Percentiles rank a stretch among this genome's conserved stretches.
Conservation (phyloP, 2,797 vertebrate genomes). For the Lagocephalus sceleratus region DNA sequence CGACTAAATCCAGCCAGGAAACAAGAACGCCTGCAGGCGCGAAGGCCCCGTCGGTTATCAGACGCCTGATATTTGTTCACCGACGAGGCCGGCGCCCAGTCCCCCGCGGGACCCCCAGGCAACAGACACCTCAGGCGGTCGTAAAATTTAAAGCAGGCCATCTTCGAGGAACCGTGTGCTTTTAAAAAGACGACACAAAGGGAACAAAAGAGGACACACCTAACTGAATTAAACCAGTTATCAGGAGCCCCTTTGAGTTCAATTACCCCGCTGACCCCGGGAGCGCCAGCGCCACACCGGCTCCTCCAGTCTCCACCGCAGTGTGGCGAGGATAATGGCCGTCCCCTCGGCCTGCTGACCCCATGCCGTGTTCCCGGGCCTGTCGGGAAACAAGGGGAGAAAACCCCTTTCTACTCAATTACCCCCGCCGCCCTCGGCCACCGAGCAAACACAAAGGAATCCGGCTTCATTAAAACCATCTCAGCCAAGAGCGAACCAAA, state of each 20-base stretch:
- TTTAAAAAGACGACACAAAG: constrained; percentile 5
- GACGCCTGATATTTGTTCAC: neutral
- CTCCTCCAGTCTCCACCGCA: constrained; percentile 76
- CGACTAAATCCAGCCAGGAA: too few relatives aligned
- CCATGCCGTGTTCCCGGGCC: constrained; percentile 79
- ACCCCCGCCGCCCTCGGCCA: constrained; percentile 84
- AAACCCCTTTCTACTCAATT: constrained; percentile 91
- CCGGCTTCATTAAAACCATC: constrained; percentile 93
- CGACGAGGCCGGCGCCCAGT: neutral
- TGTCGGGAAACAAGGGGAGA: constrained; percentile 81
- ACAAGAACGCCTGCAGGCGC: too few relatives aligned
- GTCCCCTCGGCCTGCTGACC: constrained; percentile 75
- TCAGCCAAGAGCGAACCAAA: constrained; percentile 81
- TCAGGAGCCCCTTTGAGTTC: constrained; percentile 48
- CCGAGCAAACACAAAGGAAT: constrained; percentile 87
- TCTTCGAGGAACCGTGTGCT: constrained; percentile 12
- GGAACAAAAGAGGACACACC: constrained; percentile 19
- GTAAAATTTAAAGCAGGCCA: constrained; percentile 22
- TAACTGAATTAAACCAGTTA: constrained; percentile 48
- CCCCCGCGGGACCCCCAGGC: constrained; percentile 1
- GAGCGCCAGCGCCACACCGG: constrained; percentile 64
- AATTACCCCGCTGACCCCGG: constrained; percentile 77
- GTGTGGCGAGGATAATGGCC: constrained; percentile 83
- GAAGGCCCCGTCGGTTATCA: too few relatives aligned
- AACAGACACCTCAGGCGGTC: constrained; percentile 6